These are phyloP conservation scores for Scaptomyza pallida DNA, from an alignment of 1,140 invertebrate species.

Conservation along the genomic window DNA sequence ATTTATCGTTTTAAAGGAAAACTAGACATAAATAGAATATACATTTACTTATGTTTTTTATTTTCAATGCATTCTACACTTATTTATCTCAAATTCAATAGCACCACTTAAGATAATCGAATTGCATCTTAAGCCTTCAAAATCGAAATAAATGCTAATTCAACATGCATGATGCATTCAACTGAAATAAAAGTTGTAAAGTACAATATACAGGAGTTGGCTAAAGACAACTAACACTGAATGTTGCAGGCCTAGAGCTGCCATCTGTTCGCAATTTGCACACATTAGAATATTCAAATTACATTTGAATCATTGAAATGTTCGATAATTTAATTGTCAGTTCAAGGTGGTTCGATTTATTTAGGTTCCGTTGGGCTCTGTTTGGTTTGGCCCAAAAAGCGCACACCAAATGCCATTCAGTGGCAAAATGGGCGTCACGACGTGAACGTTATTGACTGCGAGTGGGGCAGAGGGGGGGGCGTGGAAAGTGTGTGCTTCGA, in stretches of 20 bases:
- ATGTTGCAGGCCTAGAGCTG: slow-evolving; percentile 9
- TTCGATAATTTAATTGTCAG: slow-evolving; percentile 35
- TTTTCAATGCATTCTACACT: too few species aligned
- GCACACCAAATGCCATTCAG: background rate
- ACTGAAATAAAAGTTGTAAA: background rate
- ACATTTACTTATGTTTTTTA: too few species aligned
- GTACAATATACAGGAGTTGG: background rate
- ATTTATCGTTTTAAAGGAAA: too few species aligned
- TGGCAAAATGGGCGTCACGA: too few species aligned
- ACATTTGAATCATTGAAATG: slow-evolving; percentile 27
- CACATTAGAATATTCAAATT: slow-evolving; percentile 14
- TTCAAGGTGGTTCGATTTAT: background rate
- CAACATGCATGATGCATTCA: too few species aligned
- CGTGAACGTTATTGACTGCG: background rate
- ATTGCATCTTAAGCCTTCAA: too few species aligned
- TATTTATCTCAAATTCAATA: too few species aligned
- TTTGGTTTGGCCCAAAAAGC: slow-evolving; percentile 22
- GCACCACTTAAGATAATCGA: too few species aligned
- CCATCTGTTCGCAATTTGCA: background rate
- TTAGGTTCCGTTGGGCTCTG: too few species aligned
- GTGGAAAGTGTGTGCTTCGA: background rate
- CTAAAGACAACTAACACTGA: slow-evolving; percentile 12
- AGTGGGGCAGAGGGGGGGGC: too few species aligned
- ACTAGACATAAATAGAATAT: too few species aligned
- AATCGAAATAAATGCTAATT: too few species aligned